phyloP scores from a whole-genome alignment of 2,113 vertebrate genomes.

The Etheostoma spectabile region DNA sequence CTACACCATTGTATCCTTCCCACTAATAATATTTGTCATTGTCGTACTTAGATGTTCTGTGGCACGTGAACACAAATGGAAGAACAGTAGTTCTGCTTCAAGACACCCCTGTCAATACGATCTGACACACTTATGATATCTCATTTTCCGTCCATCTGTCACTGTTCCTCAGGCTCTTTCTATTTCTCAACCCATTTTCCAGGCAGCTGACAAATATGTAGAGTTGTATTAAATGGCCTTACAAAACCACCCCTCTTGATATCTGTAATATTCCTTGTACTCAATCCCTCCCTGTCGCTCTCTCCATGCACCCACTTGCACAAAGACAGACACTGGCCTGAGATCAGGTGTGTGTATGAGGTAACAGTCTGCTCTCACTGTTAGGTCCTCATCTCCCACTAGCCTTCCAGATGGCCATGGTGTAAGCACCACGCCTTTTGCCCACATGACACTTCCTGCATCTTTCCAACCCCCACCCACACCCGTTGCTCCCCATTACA shows the following conservation, averaged over 20 bases:
- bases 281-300: background rate
- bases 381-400: slow-evolving; percentile 59
- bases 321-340: slow-evolving; percentile 21
- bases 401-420: slow-evolving; percentile 71
- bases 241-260: slow-evolving; percentile 6
- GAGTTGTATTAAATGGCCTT: slow-evolving; percentile 13
- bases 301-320: background rate
- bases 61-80: slow-evolving; percentile 10
- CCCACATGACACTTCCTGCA: slow-evolving; percentile 23
- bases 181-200: slow-evolving; percentile 13
- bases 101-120: slow-evolving; percentile 18
- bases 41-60: background rate
- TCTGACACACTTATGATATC: slow-evolving; percentile 38
- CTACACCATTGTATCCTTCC: background rate
- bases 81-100: slow-evolving; percentile 14
- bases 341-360: slow-evolving; percentile 55
- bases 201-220: slow-evolving; percentile 16
- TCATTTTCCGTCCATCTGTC: slow-evolving; percentile 57
- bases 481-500: background rate
- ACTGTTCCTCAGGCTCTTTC: slow-evolving; percentile 17
- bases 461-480: background rate
- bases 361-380: slow-evolving; percentile 67
- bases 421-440: slow-evolving; percentile 46
- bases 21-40: slow-evolving; percentile 17
- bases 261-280: slow-evolving; percentile 6